A percentile compares a stretch with the other conserved stretches of the same genome.
Conservation (phyloP, 2,797 vertebrate genomes). For the Selene dorsalis region DNA sequence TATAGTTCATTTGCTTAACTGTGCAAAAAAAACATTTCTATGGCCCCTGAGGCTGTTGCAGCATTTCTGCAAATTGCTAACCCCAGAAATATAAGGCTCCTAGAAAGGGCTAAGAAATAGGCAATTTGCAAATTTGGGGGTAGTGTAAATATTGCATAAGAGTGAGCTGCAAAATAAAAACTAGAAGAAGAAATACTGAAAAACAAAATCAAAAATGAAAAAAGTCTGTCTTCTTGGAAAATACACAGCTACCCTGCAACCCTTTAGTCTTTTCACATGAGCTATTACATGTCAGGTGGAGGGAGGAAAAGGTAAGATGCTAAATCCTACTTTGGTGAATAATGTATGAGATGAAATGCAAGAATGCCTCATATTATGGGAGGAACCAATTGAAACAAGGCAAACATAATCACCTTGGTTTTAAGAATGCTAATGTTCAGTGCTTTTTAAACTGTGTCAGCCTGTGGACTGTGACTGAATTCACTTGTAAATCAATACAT, state of each 20-base stretch:
- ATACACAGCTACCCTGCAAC: slow-evolving; percentile 7
- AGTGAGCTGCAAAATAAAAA: slow-evolving; percentile 27
- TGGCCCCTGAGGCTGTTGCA: slow-evolving; percentile 10
- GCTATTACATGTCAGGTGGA: slow-evolving; percentile 2
- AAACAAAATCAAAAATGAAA: slow-evolving; percentile 8
- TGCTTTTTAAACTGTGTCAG: not conserved
- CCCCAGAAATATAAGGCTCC: not conserved
- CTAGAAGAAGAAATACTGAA: slow-evolving; percentile 9
- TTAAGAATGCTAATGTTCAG: slow-evolving; percentile 8
- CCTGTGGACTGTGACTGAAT: not conserved
- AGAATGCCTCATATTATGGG: slow-evolving; percentile 3
- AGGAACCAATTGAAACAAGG: slow-evolving; percentile 25
- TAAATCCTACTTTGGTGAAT: not conserved
- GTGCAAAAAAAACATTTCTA: slow-evolving; percentile 37
- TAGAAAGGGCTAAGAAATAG: not conserved
- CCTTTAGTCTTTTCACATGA: slow-evolving; percentile 14
- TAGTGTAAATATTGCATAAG: slow-evolving; percentile 4
- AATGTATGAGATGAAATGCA: not conserved
- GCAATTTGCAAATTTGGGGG: not conserved
- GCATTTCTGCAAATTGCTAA: slow-evolving; percentile 25
- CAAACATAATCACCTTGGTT: slow-evolving; percentile 1
- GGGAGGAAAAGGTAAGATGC: not conserved
- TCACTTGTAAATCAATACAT: not conserved
- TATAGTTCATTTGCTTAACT: slow-evolving; percentile 24
- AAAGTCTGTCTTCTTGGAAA: not conserved